phyloP scores from a whole-genome alignment of 2,888 invertebrate genomes.

The Yponomeuta evonymella region DNA sequence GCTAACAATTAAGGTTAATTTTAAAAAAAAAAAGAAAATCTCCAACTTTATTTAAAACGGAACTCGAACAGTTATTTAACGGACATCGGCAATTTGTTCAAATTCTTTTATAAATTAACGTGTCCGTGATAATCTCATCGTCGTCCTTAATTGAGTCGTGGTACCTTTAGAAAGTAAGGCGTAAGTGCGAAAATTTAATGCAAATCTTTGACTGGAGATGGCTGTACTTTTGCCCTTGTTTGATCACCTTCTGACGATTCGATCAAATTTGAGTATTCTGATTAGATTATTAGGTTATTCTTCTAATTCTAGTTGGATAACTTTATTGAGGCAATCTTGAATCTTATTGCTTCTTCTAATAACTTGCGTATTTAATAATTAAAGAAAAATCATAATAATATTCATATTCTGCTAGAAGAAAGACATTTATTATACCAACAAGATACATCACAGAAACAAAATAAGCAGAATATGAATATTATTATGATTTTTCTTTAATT shows the following conservation, averaged over 20 bases:
- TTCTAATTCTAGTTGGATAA: neutral
- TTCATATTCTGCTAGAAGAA: too few species aligned
- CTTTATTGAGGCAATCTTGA: neutral
- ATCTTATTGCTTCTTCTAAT: too few species aligned
- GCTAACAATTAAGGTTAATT: slow-evolving; percentile 70
- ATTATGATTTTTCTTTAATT: too few species aligned
- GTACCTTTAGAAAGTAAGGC: too few species aligned
- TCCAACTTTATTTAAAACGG: slow-evolving; percentile 53
- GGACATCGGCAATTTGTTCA: slow-evolving; percentile 65
- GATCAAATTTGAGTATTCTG: neutral
- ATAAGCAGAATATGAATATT: too few species aligned
- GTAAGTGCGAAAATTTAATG: too few species aligned
- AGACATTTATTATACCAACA: too few species aligned
- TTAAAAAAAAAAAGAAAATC: slow-evolving; percentile 35
- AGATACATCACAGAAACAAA: too few species aligned
- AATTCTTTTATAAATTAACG: slow-evolving; percentile 50
- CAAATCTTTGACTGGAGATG: too few species aligned
- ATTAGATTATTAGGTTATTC: neutral
- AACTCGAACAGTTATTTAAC: slow-evolving; percentile 28
- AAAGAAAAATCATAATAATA: too few species aligned
- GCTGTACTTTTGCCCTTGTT: neutral
- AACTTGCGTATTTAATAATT: too few species aligned
- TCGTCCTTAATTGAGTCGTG: neutral
- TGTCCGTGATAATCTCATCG: neutral
- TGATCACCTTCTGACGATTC: neutral